Evolutionary conservation across 2,113 vertebrate genomes (phyloP).

Genomic region (Prolemur simus): DNA sequence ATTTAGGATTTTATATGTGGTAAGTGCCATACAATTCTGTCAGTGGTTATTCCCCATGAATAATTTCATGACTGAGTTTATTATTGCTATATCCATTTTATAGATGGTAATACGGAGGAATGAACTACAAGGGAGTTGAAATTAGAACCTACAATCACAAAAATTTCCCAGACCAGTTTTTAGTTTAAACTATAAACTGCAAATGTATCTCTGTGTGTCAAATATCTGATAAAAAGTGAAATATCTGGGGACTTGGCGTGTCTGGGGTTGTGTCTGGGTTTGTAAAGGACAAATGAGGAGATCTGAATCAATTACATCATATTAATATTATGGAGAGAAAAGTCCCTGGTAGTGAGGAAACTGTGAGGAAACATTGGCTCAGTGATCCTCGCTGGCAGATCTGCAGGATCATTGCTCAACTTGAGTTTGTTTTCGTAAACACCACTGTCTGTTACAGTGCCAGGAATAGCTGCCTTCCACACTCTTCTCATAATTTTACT

Average conservation of each 20-base stretch:
- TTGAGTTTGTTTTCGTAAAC: constrained; percentile 25
- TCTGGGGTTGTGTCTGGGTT: background rate
- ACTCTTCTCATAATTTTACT: constrained; percentile 44
- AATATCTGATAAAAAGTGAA: constrained; percentile 1
- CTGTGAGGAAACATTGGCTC: background rate
- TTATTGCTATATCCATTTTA: constrained; percentile 59
- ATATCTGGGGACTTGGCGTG: background rate
- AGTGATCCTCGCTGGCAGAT: background rate
- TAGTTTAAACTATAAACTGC: background rate
- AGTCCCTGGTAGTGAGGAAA: background rate
- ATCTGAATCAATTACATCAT: background rate
- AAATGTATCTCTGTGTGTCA: background rate
- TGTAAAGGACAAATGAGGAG: constrained; percentile 23
- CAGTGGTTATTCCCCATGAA: constrained; percentile 47
- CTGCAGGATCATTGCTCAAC: background rate
- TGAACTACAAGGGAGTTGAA: constrained; percentile 43
- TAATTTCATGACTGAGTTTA: constrained; percentile 58
- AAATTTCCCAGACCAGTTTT: background rate
- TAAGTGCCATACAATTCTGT: constrained; percentile 38
- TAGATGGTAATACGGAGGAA: constrained; percentile 36
- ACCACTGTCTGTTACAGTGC: background rate
- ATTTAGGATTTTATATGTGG: constrained; percentile 60
- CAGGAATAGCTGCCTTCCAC: background rate
- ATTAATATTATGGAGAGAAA: background rate
- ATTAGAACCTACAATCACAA: constrained; percentile 17